These are phyloP conservation scores for Nasonia giraulti DNA, from an alignment of 1,140 invertebrate genomes.

Conservation along the genomic window DNA sequence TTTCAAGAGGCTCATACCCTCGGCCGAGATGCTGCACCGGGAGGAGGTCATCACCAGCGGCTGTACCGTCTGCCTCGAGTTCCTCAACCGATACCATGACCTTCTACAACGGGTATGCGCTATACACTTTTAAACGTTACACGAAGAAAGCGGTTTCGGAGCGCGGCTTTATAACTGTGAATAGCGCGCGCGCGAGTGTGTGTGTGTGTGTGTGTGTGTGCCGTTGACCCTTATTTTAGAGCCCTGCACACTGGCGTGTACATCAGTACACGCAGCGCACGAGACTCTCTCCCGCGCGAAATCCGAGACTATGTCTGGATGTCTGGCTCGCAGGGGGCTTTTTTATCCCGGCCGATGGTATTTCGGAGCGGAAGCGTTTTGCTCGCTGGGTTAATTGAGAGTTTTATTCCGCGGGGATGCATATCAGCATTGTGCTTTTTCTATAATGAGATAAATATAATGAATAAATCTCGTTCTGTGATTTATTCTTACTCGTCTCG, in stretches of 20 bases:
- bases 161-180: background rate
- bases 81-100: conserved; percentile 65
- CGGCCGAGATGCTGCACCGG: conserved; percentile 57
- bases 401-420: too few species aligned
- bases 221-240: conserved; percentile 33
- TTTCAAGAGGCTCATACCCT: background rate
- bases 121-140: background rate
- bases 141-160: background rate
- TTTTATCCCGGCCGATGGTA: too few species aligned
- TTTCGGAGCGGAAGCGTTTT: background rate
- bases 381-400: too few species aligned
- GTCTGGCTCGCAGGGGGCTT: background rate
- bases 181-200: background rate
- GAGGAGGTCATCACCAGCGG: conserved; percentile 57
- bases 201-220: background rate
- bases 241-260: background rate
- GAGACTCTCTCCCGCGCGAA: background rate
- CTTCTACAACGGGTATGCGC: conserved; percentile 64
- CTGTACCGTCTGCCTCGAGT: conserved; percentile 64
- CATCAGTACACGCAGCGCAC: background rate
- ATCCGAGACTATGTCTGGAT: background rate
- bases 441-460: too few species aligned
- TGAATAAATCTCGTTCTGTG: too few species aligned
- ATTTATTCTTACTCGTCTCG: too few species aligned
- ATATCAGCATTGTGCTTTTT: too few species aligned